These are phyloP conservation scores for Melozone crissalis DNA, from an alignment of 2,113 vertebrate species.

Conservation along the genomic window DNA sequence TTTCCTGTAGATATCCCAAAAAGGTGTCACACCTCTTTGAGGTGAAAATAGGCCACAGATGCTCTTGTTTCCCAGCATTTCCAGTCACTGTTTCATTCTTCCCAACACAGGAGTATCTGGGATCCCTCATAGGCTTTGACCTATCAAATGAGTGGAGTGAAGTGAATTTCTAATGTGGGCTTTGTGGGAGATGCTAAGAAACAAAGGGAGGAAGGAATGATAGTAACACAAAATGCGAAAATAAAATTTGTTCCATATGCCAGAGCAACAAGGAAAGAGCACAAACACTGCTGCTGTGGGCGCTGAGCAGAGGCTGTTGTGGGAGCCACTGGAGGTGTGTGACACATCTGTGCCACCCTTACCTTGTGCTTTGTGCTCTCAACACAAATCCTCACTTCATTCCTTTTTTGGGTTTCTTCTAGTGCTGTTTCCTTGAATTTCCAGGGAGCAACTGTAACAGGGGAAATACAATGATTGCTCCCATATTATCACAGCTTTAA, in stretches of 20 bases:
- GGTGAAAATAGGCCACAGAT: not conserved
- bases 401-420: not conserved
- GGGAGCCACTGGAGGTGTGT: not conserved
- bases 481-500: not conserved
- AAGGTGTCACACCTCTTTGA: not conserved
- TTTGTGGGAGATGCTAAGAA: not conserved
- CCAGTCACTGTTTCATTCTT: not conserved
- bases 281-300: fast-evolving
- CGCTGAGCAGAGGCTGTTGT: not conserved
- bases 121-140: not conserved
- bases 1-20: not conserved
- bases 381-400: not conserved
- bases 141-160: not conserved
- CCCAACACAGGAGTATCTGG: not conserved
- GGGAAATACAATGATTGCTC: not conserved
- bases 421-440: not conserved
- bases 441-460: not conserved
- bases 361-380: not conserved
- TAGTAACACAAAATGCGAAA: not conserved
- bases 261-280: not conserved
- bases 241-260: not conserved
- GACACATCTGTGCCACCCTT: not conserved
- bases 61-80: not conserved
- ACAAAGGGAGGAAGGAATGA: not conserved
- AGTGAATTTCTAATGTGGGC: not conserved